Base-by-base conservation (phyloP, 1,140 invertebrate genomes). In the Pachyrhynchus sulphureomaculatus region DNA sequence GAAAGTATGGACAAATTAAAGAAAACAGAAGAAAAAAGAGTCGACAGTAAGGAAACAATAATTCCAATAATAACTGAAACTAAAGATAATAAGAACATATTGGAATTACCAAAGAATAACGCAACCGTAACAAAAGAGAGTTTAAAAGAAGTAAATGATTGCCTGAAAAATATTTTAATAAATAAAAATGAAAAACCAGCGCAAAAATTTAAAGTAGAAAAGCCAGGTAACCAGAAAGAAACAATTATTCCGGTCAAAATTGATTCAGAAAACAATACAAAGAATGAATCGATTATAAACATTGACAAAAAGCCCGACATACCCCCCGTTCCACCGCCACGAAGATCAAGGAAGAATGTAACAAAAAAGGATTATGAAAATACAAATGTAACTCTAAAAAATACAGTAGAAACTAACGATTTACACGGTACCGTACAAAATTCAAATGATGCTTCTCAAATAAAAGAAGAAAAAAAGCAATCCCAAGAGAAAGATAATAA, bases 71-170 rank as follows among this genome's bases (percentile, higher is more conserved):
- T 0, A 5, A 36, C 26, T 13, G 52, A 42, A 55, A 26, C 37
- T 4, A 42, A 24, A 24, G n/a, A 1, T 9, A 41, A 55, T 18
- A 29, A 44, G 18, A 42, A 41, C 29, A 42, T 17, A 5, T n/a
- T 21, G 13, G 17, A 21, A n/a, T 13, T n/a, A 51, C 18, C 48
- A 2, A 33, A 51, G n/a, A n/a, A 9, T 6, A 39, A 39, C 13
- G 13, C 2, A 13, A 8, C 10, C 13, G 12, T 8, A 10, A 3
- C 36, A 17, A n/a, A 3, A 39, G 13, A 39, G 13, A 17, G 36
- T 8, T 5, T 39, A 39, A 55, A 32, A 24, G 36, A 36, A 55
- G 17, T n/a, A 4, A 18, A 57, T 57, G n/a, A 57, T 36, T 47
- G 41, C 42, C 21, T 52, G 18, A 37, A 20, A 37, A 37, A 37